Percentiles rank a stretch among this genome's conserved stretches.
phyloP scores from a whole-genome alignment of 92 coral and sea anemone species.

The Zoanthus gigantus region DNA sequence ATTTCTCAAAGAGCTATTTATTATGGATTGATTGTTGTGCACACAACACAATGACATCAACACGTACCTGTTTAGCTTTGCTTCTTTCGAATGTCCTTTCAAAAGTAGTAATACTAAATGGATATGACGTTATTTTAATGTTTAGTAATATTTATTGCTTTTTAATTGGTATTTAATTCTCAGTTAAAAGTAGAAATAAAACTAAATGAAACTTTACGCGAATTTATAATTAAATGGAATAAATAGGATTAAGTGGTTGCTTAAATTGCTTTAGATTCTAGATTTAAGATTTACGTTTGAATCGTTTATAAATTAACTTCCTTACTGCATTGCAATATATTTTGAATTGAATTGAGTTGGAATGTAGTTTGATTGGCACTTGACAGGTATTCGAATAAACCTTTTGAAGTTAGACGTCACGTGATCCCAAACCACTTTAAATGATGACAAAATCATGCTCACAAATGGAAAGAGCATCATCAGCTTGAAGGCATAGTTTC shows the following conservation, averaged over 20 bases:
- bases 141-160: too few relatives aligned
- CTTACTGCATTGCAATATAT: not conserved
- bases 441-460: not conserved
- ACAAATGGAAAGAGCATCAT: not conserved
- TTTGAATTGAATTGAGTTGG: not conserved
- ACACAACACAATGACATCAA: not conserved
- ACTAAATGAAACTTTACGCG: not conserved
- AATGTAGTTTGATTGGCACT: not conserved
- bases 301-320: not conserved
- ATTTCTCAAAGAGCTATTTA: conserved; percentile 8
- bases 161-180: not conserved
- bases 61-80: conserved; percentile 6
- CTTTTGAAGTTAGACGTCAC: not conserved
- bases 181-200: not conserved
- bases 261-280: not conserved
- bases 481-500: not conserved
- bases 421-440: not conserved
- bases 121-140: not conserved
- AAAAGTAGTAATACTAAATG: not conserved
- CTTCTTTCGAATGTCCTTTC: not conserved
- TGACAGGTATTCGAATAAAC: conserved; percentile 2
- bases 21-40: not conserved
- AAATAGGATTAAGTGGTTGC: not conserved
- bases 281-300: not conserved
- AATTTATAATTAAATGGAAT: not conserved